Base-by-base conservation (phyloP, 1,140 invertebrate species). In the Pristionchus pacificus region DNA sequence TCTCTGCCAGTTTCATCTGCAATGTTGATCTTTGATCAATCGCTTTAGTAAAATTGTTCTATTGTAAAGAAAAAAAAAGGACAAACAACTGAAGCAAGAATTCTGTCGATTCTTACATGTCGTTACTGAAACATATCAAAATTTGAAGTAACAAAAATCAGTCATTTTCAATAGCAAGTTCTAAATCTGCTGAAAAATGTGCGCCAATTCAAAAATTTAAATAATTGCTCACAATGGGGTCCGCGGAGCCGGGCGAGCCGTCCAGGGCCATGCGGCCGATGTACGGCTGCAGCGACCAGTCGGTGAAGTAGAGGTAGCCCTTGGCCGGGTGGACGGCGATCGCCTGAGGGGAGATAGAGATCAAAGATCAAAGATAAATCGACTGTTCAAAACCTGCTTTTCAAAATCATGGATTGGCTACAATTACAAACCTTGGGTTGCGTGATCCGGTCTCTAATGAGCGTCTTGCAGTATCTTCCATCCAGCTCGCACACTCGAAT, bases 251-350 rank as follows among this genome's bases (percentile, higher is more conserved):
- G 78, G 96, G 95, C 1, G 90, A 90, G 0, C 95, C 96, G 82
- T 98, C 94, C 92, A 98, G 92, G 62, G 93, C 93, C 84, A 98
- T 90, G 84, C 95, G 91, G n/a, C 91, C 95, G 74, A 98, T 97
- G 82, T 93, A 97, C 0, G 95, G 92, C 87, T 95, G 84, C 19
- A 96, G 88, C 84, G 95, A 92, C 79, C 79, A 83, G 65, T 83
- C 82, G 19, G 93, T 93, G 83, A 93, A 97, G 86, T 94, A 98
- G 27, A 98, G 80, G 81, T 94, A 91, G 33, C 95, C 95, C 71
- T 89, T 92, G 15, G 92, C 91, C 6, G 95, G 96, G 88, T 98
- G 93, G 0, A 97, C 92, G 2, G 91, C 92, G 58, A 98, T 89
- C 1, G 94, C 74, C 24, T 14, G 14, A 57, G 14, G 14, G 14